These are phyloP conservation scores for Cephus runcator DNA, from an alignment of 2,888 invertebrate species.

Conservation along the genomic window DNA sequence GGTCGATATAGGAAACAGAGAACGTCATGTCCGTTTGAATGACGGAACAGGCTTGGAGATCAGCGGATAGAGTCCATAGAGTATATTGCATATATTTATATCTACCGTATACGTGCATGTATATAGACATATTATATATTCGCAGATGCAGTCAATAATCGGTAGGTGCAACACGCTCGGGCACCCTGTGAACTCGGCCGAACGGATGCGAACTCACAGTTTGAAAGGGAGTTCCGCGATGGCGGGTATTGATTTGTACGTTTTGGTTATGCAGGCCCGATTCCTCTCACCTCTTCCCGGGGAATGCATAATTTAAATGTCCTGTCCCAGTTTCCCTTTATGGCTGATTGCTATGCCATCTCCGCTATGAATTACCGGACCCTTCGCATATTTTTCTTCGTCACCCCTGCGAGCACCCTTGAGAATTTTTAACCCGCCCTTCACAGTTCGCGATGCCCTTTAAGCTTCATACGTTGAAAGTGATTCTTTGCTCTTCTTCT, in stretches of 20 bases:
- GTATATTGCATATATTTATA: no score
- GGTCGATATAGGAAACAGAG: slow-evolving; percentile 6
- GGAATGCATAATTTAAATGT: slow-evolving; percentile 56
- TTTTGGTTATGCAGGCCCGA: slow-evolving; percentile 23
- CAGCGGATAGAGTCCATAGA: neutral
- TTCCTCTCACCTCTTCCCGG: slow-evolving; percentile 28
- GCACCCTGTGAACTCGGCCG: slow-evolving; percentile 1
- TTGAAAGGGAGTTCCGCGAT: slow-evolving; percentile 6
- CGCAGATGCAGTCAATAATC: slow-evolving; percentile 22
- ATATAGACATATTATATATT: slow-evolving; percentile 5
- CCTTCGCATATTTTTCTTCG: slow-evolving; percentile 42
- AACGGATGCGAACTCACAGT: neutral
- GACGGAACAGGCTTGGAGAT: slow-evolving; percentile 12
- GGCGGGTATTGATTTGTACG: slow-evolving; percentile 14
- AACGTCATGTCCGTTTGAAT: slow-evolving; percentile 30
- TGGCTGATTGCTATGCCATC: slow-evolving; percentile 51
- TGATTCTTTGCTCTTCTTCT: no score
- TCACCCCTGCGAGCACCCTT: slow-evolving; percentile 31
- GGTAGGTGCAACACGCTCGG: slow-evolving; percentile 12
- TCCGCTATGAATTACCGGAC: slow-evolving; percentile 44
- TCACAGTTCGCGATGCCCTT: neutral
- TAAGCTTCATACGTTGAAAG: neutral
- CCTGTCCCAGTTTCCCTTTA: slow-evolving; percentile 47
- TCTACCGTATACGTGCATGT: neutral
- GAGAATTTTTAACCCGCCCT: slow-evolving; percentile 33